Evolutionary conservation across 2,113 vertebrate genomes (phyloP).

Genomic region (Sturnus vulgaris): DNA sequence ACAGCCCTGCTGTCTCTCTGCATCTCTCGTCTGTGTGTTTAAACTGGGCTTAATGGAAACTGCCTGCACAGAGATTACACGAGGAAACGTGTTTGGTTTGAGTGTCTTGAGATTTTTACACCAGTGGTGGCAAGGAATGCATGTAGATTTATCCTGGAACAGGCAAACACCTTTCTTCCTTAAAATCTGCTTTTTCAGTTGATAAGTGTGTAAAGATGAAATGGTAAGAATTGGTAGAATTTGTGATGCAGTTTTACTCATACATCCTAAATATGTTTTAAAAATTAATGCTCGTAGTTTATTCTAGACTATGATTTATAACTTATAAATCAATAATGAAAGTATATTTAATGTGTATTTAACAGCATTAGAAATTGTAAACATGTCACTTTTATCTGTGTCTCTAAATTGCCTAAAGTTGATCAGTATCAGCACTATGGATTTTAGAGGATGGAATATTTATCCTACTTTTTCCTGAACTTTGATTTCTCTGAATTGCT

Average conservation of each 20-base stretch:
- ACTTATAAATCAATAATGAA: neutral
- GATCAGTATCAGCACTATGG: neutral
- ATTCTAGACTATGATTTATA: neutral
- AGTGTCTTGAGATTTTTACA: neutral
- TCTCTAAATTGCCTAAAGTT: neutral
- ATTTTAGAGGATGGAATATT: neutral
- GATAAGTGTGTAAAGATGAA: neutral
- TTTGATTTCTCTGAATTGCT: neutral
- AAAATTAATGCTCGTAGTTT: neutral
- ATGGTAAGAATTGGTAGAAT: neutral
- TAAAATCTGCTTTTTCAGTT: neutral
- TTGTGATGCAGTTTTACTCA: neutral
- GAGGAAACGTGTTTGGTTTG: neutral
- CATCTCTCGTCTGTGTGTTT: neutral
- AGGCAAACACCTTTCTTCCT: neutral
- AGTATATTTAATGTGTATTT: neutral
- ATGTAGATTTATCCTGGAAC: neutral
- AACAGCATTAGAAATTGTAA: neutral
- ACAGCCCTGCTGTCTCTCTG: fast-evolving
- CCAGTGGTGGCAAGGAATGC: neutral
- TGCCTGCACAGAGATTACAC: neutral
- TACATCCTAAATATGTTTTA: neutral
- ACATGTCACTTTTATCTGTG: neutral
- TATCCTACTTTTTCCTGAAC: neutral
- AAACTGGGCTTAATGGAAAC: neutral